These are phyloP conservation scores for Porites cylindrica DNA, from an alignment of 92 coral and sea anemone species.

Conservation along the genomic window DNA sequence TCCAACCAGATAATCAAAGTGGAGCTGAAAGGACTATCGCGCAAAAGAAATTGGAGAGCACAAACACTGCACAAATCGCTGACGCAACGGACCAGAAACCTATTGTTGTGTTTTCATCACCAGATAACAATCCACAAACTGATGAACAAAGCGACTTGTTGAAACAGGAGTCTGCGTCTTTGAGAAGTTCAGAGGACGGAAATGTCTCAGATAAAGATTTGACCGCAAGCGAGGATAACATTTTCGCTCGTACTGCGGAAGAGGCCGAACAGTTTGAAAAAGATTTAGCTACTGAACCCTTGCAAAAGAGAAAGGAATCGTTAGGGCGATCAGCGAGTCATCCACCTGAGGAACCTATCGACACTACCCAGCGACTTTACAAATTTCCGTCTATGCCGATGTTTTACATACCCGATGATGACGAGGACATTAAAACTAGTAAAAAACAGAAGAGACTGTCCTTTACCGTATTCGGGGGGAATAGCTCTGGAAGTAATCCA, in stretches of 20 bases:
- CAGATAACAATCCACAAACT: conserved; percentile 8
- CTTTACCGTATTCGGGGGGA: background rate
- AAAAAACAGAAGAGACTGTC: conserved; percentile 3
- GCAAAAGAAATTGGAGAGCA: background rate
- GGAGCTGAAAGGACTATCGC: background rate
- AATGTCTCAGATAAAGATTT: background rate
- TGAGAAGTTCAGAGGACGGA: background rate
- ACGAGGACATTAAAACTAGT: conserved; percentile 22
- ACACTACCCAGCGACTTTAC: conserved; percentile 48
- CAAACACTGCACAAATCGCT: background rate
- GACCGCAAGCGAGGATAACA: background rate
- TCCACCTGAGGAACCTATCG: conserved; percentile 12
- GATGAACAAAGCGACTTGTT: background rate
- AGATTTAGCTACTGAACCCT: background rate
- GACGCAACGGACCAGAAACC: conserved; percentile 11
- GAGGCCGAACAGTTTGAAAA: conserved; percentile 40
- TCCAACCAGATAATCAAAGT: background rate
- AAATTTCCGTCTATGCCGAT: conserved; percentile 75
- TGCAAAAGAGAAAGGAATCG: background rate
- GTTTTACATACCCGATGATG: conserved; percentile 56
- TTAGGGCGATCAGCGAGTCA: conserved; percentile 12
- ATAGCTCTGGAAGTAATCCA: conserved; percentile 1
- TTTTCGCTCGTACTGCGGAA: conserved; percentile 42
- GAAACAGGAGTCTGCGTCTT: background rate
- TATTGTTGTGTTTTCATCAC: conserved; percentile 20